A percentile compares a stretch with the other conserved stretches of the same genome.
These are phyloP conservation scores for Leucophenga montana DNA, from an alignment of 2,888 invertebrate species.

Conservation along the genomic window DNA sequence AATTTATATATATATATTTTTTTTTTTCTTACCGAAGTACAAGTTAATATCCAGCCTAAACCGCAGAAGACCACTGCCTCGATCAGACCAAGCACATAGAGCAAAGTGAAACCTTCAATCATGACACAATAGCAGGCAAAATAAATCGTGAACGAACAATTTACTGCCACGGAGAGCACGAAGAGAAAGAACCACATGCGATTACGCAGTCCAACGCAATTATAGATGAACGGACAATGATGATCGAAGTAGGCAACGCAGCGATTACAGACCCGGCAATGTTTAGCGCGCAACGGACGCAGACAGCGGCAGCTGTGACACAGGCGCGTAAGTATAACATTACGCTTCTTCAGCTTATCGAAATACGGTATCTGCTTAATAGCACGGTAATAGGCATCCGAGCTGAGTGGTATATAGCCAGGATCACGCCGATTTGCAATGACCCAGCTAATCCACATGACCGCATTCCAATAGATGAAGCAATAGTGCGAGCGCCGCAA, in stretches of 20 bases:
- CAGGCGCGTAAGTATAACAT: conserved; percentile 84
- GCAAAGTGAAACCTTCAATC: conserved; percentile 86
- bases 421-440: conserved; percentile 92
- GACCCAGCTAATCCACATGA: conserved; percentile 95
- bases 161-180: conserved; percentile 89
- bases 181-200: conserved; percentile 95
- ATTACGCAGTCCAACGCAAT: conserved; percentile 93
- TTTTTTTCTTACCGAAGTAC: conserved; percentile 82
- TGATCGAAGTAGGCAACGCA: conserved; percentile 94
- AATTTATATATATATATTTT: background rate
- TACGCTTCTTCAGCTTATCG: conserved; percentile 92
- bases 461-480: conserved; percentile 90
- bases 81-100: conserved; percentile 87
- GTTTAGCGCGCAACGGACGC: conserved; percentile 90
- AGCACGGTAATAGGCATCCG: conserved; percentile 90
- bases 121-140: conserved; percentile 90
- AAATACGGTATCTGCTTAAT: conserved; percentile 94
- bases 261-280: conserved; percentile 92
- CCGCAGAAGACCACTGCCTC: conserved; percentile 90
- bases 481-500: conserved; percentile 89
- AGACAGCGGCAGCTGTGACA: conserved; percentile 94
- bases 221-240: conserved; percentile 96
- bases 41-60: conserved; percentile 89
- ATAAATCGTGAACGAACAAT: conserved; percentile 90
- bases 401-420: conserved; percentile 90